Conservation (phyloP, 1,140 invertebrate species). For the Xylocopa sonorina region DNA sequence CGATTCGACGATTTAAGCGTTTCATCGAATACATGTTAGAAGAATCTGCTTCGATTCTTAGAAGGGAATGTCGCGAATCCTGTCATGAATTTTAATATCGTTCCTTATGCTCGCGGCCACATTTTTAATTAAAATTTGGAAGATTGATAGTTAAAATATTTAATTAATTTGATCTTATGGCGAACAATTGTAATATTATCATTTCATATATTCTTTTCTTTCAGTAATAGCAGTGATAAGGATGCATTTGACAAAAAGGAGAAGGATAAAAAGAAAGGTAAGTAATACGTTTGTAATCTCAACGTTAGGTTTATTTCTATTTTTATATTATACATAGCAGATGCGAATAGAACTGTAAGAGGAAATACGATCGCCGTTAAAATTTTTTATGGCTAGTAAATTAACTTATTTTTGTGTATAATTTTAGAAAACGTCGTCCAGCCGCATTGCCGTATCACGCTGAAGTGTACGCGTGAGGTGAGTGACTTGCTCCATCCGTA, state of each 20-base stretch:
- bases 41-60: too few species aligned
- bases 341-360: background rate
- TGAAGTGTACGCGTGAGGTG: slow-evolving; percentile 95
- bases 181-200: background rate
- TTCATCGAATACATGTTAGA: background rate
- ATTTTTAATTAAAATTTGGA: too few species aligned
- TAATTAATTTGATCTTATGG: background rate
- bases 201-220: slow-evolving; percentile 11
- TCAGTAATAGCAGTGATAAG: slow-evolving; percentile 74
- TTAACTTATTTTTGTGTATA: slow-evolving; percentile 3
- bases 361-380: background rate
- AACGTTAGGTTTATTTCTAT: too few species aligned
- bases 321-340: too few species aligned
- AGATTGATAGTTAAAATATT: too few species aligned
- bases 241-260: slow-evolving; percentile 80
- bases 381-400: slow-evolving; percentile 2
- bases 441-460: slow-evolving; percentile 95
- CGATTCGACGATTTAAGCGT: slow-evolving; percentile 35
- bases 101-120: too few species aligned
- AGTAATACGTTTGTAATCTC: slow-evolving; percentile 5
- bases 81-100: too few species aligned
- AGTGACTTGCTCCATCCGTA: slow-evolving; percentile 76
- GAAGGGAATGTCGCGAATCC: too few species aligned
- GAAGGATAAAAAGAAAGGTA: slow-evolving; percentile 80
- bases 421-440: slow-evolving; percentile 85